A percentile compares a stretch with the other conserved stretches of the same genome.
These are phyloP conservation scores for Ceratosolen solmsi DNA, from an alignment of 1,140 invertebrate genomes.

Conservation along the genomic window DNA sequence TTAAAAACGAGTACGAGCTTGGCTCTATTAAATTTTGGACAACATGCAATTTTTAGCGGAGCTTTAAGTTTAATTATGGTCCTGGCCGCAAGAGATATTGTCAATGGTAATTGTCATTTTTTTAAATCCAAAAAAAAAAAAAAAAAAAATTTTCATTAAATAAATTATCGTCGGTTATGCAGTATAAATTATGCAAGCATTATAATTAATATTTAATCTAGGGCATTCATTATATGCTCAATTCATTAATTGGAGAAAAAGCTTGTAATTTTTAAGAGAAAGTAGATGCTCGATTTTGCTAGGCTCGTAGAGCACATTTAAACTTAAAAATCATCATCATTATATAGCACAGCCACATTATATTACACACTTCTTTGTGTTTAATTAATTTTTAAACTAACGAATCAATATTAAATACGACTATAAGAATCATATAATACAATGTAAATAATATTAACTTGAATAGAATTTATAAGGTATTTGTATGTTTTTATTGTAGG, in stretches of 20 bases:
- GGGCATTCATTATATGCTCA: too few species aligned
- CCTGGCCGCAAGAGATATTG: constrained; percentile 91
- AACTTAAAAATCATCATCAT: too few species aligned
- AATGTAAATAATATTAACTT: too few species aligned
- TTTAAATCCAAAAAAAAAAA: neutral
- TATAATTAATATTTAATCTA: too few species aligned
- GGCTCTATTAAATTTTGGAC: constrained; percentile 97
- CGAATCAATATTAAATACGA: constrained; percentile 4
- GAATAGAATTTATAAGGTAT: constrained; percentile 7
- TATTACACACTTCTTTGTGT: constrained; percentile 34
- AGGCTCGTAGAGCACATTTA: too few species aligned
- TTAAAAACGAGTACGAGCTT: constrained; percentile 96
- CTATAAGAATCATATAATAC: too few species aligned
- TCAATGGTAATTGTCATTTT: constrained; percentile 79
- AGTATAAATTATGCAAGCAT: too few species aligned
- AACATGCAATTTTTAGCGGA: constrained; percentile 96
- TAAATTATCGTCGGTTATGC: neutral
- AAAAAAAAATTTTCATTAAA: neutral
- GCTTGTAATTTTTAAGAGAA: too few species aligned
- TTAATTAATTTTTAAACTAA: neutral
- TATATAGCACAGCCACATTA: too few species aligned
- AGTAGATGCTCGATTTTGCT: too few species aligned
- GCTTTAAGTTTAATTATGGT: constrained; percentile 96
- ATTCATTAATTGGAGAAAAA: too few species aligned
- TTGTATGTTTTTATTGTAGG: constrained; percentile 75